Evolutionary conservation across 1,140 invertebrate species (phyloP), one percentile per base, ranked within the genome.

Genomic region (Apis laboriosa): DNA sequence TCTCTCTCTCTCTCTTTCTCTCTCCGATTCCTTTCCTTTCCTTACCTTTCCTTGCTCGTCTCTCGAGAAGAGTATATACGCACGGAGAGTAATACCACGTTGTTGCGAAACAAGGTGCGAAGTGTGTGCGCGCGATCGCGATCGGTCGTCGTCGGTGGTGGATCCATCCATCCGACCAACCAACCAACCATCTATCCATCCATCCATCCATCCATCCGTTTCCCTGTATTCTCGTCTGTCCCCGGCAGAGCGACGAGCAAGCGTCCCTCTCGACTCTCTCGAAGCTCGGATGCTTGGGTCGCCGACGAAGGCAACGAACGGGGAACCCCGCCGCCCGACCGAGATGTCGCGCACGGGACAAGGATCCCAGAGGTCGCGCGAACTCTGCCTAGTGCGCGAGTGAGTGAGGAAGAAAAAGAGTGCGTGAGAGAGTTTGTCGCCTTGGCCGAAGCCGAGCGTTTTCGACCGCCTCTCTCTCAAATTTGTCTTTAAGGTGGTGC

Each of bases 401-500:
- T 73, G 77, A 66, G 77, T 79, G 77, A 73, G 24, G 17, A 51
- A 72, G 21, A 68, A 58, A 51, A 72, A n/a, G 21, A 68, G 66
- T 61, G 80, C 76, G 77, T 19, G 17, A 43, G 34, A 43, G 34
- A 43, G 34, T 43, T 43, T 7, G 34, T 43, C 34, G 34, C 34
- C 4, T 43, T 7, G 34, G 34, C 34, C 34, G 34, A 7, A 43
- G 34, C 3, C 34, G 34, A 43, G 34, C 34, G 34, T 5, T 43
- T 43, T 43, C 34, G 34, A 43, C 5, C 34, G 34, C 34, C 0
- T 0, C 34, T 7, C 34, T 7, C 34, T 5, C 3, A 43, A 43
- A 43, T 43, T 43, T 43, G 34, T 43, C 34, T 43, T 43, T 43
- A 53, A 51, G 67, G 63, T 78, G 63, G 73, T 24, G 74, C 80